A percentile compares a stretch with the other conserved stretches of the same genome.
These are phyloP conservation scores for Oxyruncus cristatus DNA, from an alignment of 2,113 vertebrate species.

Conservation along the genomic window DNA sequence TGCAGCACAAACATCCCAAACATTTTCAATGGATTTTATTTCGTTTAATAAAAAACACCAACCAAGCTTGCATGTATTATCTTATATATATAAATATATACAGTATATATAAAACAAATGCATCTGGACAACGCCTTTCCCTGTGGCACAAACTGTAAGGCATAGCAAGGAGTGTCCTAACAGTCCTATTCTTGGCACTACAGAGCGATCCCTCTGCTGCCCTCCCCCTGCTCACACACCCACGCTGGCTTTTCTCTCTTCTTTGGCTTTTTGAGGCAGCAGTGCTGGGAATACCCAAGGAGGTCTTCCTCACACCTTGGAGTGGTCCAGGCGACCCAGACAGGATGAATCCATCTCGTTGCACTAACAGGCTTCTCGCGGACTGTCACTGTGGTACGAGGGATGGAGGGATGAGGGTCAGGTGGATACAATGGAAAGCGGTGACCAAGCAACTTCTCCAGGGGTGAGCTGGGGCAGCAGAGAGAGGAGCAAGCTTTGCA, in stretches of 20 bases:
- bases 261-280: slow-evolving; percentile 27
- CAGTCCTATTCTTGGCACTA: slow-evolving; percentile 56
- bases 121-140: slow-evolving; percentile 65
- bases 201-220: slow-evolving; percentile 7
- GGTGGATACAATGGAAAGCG: not conserved
- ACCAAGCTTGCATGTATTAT: slow-evolving; percentile 76
- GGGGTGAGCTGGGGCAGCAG: not conserved
- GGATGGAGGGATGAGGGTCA: not conserved
- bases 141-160: slow-evolving; percentile 65
- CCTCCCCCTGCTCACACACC: not conserved
- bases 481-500: slow-evolving; percentile 26
- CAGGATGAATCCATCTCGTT: not conserved
- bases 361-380: not conserved
- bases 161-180: slow-evolving; percentile 40
- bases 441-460: slow-evolving; percentile 48
- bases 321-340: not conserved
- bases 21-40: slow-evolving; percentile 59
- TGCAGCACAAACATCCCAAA: slow-evolving; percentile 45
- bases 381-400: not conserved
- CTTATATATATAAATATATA: slow-evolving; percentile 82
- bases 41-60: slow-evolving; percentile 73
- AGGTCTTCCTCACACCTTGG: not conserved
- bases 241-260: slow-evolving; percentile 6
- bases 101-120: slow-evolving; percentile 78
- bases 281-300: not conserved